Conservation (phyloP, 1,140 invertebrate species). For the fruit fly (Drosophila melanogaster) region Release_6_plus_ISO1_MT NC_004354.4:1246001-1246500, state of each 20-base stretch:
- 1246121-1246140: neutral
- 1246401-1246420: slow-evolving; percentile 7
- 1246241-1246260: slow-evolving; percentile 33
- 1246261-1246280: neutral
- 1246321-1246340: slow-evolving; percentile 51
- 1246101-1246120: too few species aligned
- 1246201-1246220: slow-evolving; percentile 30
- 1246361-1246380: slow-evolving; percentile 40
- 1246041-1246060: neutral
- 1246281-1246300: slow-evolving; percentile 67
- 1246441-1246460: slow-evolving; percentile 39
- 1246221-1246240: slow-evolving; percentile 31
- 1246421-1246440: neutral
- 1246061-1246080: neutral
- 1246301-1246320: slow-evolving; percentile 69
- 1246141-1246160: neutral
- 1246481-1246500: slow-evolving; percentile 46
- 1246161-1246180: slow-evolving; percentile 4
- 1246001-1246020: neutral
- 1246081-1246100: too few species aligned
- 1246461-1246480: slow-evolving; percentile 59
- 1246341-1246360: slow-evolving; percentile 51
- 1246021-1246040: neutral
- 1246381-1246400: slow-evolving; percentile 33
- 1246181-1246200: neutral